Base-by-base conservation (phyloP, 1,140 invertebrate species). In the Leucophenga varia region DNA sequence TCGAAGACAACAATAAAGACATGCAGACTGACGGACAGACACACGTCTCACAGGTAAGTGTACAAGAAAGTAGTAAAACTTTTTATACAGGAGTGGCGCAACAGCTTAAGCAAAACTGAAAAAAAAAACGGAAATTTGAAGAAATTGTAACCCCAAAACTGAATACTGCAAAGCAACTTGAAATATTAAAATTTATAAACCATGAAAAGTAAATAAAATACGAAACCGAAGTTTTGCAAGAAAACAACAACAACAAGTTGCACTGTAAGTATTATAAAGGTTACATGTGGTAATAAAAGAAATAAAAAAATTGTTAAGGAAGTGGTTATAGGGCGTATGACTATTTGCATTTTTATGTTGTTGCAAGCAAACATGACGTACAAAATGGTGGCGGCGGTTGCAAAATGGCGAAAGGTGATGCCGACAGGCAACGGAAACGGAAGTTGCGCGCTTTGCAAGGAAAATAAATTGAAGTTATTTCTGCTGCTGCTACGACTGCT, bases 391-490 rank as follows among this genome's bases (percentile, higher is more conserved):
- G 54, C 67, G 63, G 63, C 50, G 63, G 59, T 64, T 63, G 51
- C 63, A 65, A 65, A 65, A 65, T 65, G 63, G 63, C 64, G 63
- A 50, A 65, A 64, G 63, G n/a, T n/a, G n/a, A n/a, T n/a, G n/a
- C n/a, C n/a, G n/a, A n/a, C 22, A 25, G 22, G 22, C 22, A 25
- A 10, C 63, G 64, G 63, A 64, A 63, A 63, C 63, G 63, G 63
- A 67, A 67, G 63, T 67, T 68, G 64, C 63, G 22, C 22, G 63
- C 61, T 65, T 67, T 64, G 49, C 56, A 59, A 32, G 51, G 34
- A 47, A 68, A 63, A 68, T 63, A 67, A 67, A 67, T 67, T 67
- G 63, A 57, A 67, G 63, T 67, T 67, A 67, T 67, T 67, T 57
- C 64, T 63, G 59, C 59, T 25, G 22, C 22, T 25, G 22, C 10